Base-by-base conservation (phyloP, 1,140 invertebrate species). In the Nautilus pompilius region DNA sequence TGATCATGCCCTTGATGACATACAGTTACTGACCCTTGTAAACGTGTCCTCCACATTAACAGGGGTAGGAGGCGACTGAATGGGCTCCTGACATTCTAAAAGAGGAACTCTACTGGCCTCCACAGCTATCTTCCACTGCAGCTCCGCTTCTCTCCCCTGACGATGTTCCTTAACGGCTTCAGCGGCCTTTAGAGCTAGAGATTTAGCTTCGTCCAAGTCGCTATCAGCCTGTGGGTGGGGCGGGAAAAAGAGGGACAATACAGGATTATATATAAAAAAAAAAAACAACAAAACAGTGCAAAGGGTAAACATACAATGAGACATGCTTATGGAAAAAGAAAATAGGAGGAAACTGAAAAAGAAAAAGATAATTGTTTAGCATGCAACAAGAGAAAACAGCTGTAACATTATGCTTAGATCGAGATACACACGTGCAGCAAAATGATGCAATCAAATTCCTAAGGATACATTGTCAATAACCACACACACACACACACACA, bases 101-200 rank as follows among this genome's bases (percentile, higher is more conserved):
- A n/a, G 36, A 48, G n/a, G 57, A 41, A 58, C 10, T 32, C 29
- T 33, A 33, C 4, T 33, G 22, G 30, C 22, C 15, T 20, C 30
- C 20, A 51, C 26, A n/a, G 28, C 24, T n/a, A 22, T 4, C 32
- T 32, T 48, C 34, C 53, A 33, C 28, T 71, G 69, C 24, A 68
- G 51, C 36, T 60, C 60, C 10, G 54, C 36, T 33, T 74, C 69
- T 58, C 72, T 34, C 28, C 64, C 70, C 29, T 70, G 70, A 15
- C 74, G 58, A 53, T 75, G 72, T 58, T 75, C 74, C 45, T 68
- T 66, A 20, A 72, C 68, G 6, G 64, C 54, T 62, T 74, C 76
- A 20, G 74, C 74, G 20, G 75, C 73, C 61, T 71, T 69, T 26
- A 79, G 45, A 48, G 75, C 73, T 28, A 76, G 46, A 58, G 48